Base-by-base conservation (phyloP, 2,888 invertebrate species). In the Geotrupes spiniger region DNA sequence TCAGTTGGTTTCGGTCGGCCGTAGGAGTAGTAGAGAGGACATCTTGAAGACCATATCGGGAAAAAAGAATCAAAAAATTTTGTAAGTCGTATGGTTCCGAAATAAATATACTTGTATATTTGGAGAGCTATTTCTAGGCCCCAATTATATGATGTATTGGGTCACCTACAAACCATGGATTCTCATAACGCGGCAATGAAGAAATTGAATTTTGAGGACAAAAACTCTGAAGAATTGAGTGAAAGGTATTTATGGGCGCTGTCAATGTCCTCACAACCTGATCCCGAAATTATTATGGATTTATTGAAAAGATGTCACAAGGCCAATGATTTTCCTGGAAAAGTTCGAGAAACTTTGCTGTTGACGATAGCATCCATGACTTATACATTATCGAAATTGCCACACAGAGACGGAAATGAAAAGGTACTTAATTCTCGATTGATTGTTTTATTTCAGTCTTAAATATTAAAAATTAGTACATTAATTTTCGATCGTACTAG, bases 161-260 rank as follows among this genome's bases (percentile, higher is more conserved):
- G 85, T 1, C 83, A 85, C 1, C 78, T 84, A 0, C 87, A 88
- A 64, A 89, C 88, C 0, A 63, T 74, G 2, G 78, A 79, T 2
- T 78, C 85, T 0, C 85, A 89, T 65, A 76, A 78, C 54, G 87
- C 87, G 2, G 82, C 84, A 1, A 81, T 84, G 74, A 80, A 82
- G 53, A 73, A 79, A 21, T 74, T 89, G 4, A 74, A 79, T 41
- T 78, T 81, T 44, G 73, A 76, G 8, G 75, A 79, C n/a, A 77
- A 78, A 25, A 68, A 73, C 6, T 62, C 70, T 28, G 51, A 60
- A n/a, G 75, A 76, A 9, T 52, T 65, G 0, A 70, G 79, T 21
- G 91, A 91, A 64, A 74, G 88, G 48, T 90, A 89, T 68, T 74
- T 91, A 1, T 84, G 89, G 79, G 81, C 85, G 0, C 66, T 87